Evolutionary conservation across 2,888 invertebrate genomes (phyloP).

Genomic region (Lycocerus yunnanus): DNA sequence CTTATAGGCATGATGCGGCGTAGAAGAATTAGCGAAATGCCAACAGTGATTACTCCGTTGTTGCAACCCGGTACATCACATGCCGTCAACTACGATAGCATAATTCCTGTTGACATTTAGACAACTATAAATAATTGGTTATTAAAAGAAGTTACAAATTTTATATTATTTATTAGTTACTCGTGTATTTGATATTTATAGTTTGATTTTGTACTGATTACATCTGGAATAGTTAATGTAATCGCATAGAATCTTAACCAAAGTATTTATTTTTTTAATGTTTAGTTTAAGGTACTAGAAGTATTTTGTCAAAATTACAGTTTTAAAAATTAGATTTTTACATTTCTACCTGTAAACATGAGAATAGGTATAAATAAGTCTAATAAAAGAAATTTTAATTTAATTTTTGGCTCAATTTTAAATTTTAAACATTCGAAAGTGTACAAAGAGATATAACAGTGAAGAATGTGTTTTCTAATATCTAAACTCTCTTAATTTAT

Average conservation of each 20-base stretch:
- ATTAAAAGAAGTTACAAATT: neutral
- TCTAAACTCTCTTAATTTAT: conserved; percentile 1
- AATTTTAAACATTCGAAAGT: neutral
- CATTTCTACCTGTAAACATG: neutral
- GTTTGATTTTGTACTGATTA: neutral
- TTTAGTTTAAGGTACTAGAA: neutral
- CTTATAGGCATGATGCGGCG: conserved; percentile 30
- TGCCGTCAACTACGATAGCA: conserved; percentile 52
- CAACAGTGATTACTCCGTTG: conserved; percentile 49
- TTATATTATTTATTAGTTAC: conserved; percentile 2
- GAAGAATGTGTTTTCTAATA: neutral
- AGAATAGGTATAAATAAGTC: neutral
- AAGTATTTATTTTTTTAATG: conserved; percentile 26
- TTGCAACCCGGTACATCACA: conserved; percentile 49
- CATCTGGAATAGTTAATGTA: conserved; percentile 12
- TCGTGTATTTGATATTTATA: neutral
- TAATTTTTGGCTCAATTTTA: neutral
- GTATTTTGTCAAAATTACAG: neutral
- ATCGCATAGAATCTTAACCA: conserved; percentile 17
- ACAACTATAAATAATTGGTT: neutral
- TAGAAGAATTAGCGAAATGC: conserved; percentile 23
- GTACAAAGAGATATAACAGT: neutral
- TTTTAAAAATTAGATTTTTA: neutral
- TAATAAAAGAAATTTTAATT: neutral
- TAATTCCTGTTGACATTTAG: conserved; percentile 38